Conservation (phyloP, 2,113 vertebrate species). For the Python bivittatus region DNA sequence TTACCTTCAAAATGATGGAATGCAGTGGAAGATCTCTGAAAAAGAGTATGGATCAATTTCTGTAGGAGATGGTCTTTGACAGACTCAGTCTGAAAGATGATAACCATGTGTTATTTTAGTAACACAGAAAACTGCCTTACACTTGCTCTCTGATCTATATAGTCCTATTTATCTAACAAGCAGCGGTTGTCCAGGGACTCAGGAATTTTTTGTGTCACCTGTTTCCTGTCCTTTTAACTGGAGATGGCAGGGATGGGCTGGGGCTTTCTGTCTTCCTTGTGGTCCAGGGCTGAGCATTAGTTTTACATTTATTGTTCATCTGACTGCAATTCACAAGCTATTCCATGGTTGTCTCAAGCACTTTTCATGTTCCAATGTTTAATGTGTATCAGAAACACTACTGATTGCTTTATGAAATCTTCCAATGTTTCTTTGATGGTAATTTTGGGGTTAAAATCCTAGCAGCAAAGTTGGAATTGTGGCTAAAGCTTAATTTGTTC, state of each 20-base stretch:
- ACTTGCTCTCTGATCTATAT: neutral
- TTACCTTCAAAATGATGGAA: neutral
- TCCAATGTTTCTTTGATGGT: neutral
- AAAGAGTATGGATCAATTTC: neutral
- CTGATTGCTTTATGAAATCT: neutral
- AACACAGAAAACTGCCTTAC: neutral
- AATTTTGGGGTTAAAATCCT: neutral
- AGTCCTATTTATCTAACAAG: neutral
- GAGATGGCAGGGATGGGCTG: neutral
- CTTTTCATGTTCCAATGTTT: neutral
- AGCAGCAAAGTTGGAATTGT: neutral
- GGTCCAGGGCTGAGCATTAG: neutral
- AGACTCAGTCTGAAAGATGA: neutral
- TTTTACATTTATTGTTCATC: neutral
- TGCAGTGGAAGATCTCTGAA: neutral
- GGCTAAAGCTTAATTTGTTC: neutral
- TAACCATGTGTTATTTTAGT: neutral
- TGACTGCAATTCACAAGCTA: neutral
- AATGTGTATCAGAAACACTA: neutral
- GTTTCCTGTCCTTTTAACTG: neutral
- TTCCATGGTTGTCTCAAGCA: neutral
- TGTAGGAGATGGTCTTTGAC: neutral
- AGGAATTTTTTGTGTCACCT: neutral
- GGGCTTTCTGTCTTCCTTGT: neutral
- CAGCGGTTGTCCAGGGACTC: neutral